These are phyloP conservation scores for Synanthedon vespiformis DNA, from an alignment of 2,888 invertebrate genomes.

Conservation along the genomic window DNA sequence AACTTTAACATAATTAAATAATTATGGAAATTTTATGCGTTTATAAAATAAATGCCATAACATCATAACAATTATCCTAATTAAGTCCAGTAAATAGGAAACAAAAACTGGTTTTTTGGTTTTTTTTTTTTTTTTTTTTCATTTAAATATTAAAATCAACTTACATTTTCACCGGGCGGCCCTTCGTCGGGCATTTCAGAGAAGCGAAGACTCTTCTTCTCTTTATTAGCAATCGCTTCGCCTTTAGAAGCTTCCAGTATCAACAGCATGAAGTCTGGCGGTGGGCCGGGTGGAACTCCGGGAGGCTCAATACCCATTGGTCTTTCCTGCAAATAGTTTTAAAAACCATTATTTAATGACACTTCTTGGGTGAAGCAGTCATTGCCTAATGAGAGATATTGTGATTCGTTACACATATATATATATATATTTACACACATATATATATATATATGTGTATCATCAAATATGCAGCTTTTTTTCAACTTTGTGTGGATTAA, in stretches of 20 bases:
- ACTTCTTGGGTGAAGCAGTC: background rate
- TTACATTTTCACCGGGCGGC: conserved; percentile 54
- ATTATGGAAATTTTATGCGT: too few species aligned
- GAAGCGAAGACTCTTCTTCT: conserved; percentile 73
- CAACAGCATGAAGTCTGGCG: conserved; percentile 77
- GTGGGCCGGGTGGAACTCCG: conserved; percentile 89
- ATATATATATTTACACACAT: too few species aligned
- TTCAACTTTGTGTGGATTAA: too few species aligned
- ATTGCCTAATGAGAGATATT: background rate
- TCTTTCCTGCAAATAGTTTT: conserved; percentile 32
- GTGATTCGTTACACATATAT: too few species aligned
- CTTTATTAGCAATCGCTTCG: conserved; percentile 25
- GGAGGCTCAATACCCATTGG: conserved; percentile 75
- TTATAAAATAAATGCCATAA: too few species aligned
- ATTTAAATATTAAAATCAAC: conserved; percentile 6
- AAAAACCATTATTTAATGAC: background rate
- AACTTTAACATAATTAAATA: too few species aligned
- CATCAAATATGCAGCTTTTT: background rate
- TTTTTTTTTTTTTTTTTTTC: too few species aligned
- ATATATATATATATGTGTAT: too few species aligned
- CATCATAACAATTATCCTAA: too few species aligned
- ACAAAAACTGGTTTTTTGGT: too few species aligned
- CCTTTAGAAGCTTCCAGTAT: conserved; percentile 30
- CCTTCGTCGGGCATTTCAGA: conserved; percentile 71
- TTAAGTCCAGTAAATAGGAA: too few species aligned